A percentile compares a stretch with the other conserved stretches of the same genome.
These are phyloP conservation scores for Micromesistius poutassou DNA, from an alignment of 2,797 vertebrate species.

Conservation along the genomic window DNA sequence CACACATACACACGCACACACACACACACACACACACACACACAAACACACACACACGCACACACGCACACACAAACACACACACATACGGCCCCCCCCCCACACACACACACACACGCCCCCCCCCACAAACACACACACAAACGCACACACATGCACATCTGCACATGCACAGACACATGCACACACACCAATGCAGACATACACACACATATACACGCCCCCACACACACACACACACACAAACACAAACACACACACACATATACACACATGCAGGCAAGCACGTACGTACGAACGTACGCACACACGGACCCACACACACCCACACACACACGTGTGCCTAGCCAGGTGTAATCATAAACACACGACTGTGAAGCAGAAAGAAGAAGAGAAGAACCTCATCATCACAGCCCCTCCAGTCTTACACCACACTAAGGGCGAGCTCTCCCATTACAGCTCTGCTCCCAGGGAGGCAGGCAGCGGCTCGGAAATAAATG, in stretches of 20 bases:
- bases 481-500: slow-evolving; percentile 57
- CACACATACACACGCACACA: not conserved
- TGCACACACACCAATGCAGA: not conserved
- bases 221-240: not conserved
- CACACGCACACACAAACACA: too few relatives aligned
- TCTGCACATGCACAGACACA: not conserved
- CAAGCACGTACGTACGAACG: not conserved
- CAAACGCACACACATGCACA: not conserved
- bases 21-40: not conserved
- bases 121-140: not conserved
- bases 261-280: not conserved
- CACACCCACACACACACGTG: too few relatives aligned
- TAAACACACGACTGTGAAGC: not conserved
- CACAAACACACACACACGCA: not conserved
- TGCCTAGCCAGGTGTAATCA: not conserved
- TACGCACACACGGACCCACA: too few relatives aligned
- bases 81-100: too few relatives aligned
- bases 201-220: not conserved
- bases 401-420: not conserved
- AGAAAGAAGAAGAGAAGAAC: not conserved
- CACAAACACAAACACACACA: not conserved
- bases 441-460: slow-evolving; percentile 43
- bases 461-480: slow-evolving; percentile 43
- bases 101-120: not conserved
- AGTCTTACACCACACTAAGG: slow-evolving; percentile 33